Evolutionary conservation across 2,888 invertebrate genomes (phyloP), one percentile per base, ranked within the genome.

Genomic region (Neoitamus cyanurus): DNA sequence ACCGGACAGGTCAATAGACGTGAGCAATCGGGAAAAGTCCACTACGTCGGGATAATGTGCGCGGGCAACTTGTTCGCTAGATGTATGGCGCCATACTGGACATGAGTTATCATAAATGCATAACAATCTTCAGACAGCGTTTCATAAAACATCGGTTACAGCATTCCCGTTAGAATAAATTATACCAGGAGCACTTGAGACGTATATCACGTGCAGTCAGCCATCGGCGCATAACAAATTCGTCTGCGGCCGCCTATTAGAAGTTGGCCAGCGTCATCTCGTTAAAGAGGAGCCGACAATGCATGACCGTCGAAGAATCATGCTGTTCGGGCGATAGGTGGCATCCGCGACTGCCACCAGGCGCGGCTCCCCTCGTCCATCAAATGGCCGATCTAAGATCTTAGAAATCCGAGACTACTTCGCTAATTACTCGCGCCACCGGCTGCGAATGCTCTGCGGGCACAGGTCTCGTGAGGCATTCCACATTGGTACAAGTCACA

Each of bases 81-180:
- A 69, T 69, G 69, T 36, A 69, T 82, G 82, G 82, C 82, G 82
- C 82, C 82, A 82, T 69, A 37, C 69, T 68, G 69, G 82, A 82
- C 82, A 82, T 82, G 82, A 82, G 82, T 82, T 82, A 82, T 82
- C 82, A 82, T 82, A 82, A 82, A 82, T 82, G 82, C 82, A 82
- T 82, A 82, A 82, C 82, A 82, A 82, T 82, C 82, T 30, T 15
- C 31, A 37, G 82, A 37, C 82, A 82, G 37, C 82, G 69, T 82
- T 82, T 82, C 82, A 82, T 69, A 82, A 82, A 82, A 69, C 82
- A 69, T 82, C 28, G 69, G 69, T 82, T 82, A 82, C 82, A 82
- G 69, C 82, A 82, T 82, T 69, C 36, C 82, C 82, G 82, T 82
- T 82, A 82, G 82, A 82, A 82, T 82, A 82, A 82, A 82, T 82